Base-by-base conservation (phyloP, 92 coral and sea anemone genomes). In the Zoanthus sociatus region DNA sequence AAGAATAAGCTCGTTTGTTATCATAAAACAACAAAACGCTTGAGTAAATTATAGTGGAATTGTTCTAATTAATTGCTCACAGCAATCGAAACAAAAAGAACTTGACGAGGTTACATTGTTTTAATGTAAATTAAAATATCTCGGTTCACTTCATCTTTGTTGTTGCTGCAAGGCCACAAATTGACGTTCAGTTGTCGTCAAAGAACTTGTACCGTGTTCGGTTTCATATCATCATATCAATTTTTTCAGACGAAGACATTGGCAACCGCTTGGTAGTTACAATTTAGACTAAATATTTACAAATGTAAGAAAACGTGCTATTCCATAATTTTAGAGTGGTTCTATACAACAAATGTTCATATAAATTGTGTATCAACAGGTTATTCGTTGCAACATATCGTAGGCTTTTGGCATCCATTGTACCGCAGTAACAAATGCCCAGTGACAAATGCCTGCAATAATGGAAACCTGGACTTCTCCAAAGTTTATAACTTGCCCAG, bases 401-500 rank as follows among this genome's bases (percentile, higher is more conserved):
- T n/a, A 17, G 42, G 9, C n/a, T 33, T 48, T 76, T 76, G 55
- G 7, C 60, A 30, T 42, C 73, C 33, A 42, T n/a, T 13, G 45
- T 5, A 61, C 48, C 6, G 5, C 78, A 53, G 78, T 33, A 53
- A 73, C 93, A 77, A 90, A 94, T 26, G 26, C 26, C 26, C 77
- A 31, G 78, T 37, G 56, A 73, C 93, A 77, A 90, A 94, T 94
- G 98, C 96, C 98, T 71, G 79, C 95, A 44, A 79, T 92, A 26
- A 94, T 93, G 98, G 96, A 92, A 9, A 90, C 84, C 7, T 82
- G 84, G 93, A 48, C 84, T 73, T 91, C 96, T 14, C 99, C 99
- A 20, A 96, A 96, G 91, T 96, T 96, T 76, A 90, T 95, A 64
- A 95, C 95, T 82, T 96, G 99, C 71, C 99, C 99, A 12, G 99